These are phyloP conservation scores for Chironomus tepperi DNA, from an alignment of 1,140 invertebrate species.

Conservation along the genomic window DNA sequence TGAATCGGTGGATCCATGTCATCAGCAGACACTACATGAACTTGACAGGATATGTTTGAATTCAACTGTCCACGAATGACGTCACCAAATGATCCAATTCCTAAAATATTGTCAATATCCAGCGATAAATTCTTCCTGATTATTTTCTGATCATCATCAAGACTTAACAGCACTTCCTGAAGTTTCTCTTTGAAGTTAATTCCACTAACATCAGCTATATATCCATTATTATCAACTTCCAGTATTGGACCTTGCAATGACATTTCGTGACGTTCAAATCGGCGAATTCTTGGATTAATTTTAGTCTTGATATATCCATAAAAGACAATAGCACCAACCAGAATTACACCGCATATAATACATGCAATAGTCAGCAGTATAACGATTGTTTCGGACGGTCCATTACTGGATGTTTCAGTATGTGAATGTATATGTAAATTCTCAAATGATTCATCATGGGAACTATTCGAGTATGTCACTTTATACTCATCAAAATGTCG, in stretches of 20 bases:
- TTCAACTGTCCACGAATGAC: constrained; percentile 55
- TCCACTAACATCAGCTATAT: constrained; percentile 62
- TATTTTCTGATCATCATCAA: constrained; percentile 53
- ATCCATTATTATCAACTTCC: constrained; percentile 59
- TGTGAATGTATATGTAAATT: background rate
- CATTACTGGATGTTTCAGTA: background rate
- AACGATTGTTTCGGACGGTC: constrained; percentile 35
- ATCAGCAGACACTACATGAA: constrained; percentile 42
- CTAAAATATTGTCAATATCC: constrained; percentile 54
- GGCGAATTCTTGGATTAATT: constrained; percentile 42
- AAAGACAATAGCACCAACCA: constrained; percentile 48
- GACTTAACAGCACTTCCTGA: constrained; percentile 31
- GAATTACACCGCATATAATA: constrained; percentile 47
- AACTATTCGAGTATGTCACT: constrained; percentile 55
- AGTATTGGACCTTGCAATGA: constrained; percentile 55
- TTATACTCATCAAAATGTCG: constrained; percentile 52
- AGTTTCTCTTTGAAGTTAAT: constrained; percentile 58
- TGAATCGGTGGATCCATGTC: constrained; percentile 52
- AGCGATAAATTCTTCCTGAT: constrained; percentile 58
- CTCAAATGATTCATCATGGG: constrained; percentile 28
- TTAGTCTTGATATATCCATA: constrained; percentile 50
- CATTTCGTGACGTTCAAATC: constrained; percentile 54
- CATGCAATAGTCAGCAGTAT: constrained; percentile 51
- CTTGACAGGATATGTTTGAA: constrained; percentile 29
- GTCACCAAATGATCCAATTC: constrained; percentile 64